These are phyloP conservation scores for Vesta saturnalis DNA, from an alignment of 2,888 invertebrate species.

Conservation along the genomic window DNA sequence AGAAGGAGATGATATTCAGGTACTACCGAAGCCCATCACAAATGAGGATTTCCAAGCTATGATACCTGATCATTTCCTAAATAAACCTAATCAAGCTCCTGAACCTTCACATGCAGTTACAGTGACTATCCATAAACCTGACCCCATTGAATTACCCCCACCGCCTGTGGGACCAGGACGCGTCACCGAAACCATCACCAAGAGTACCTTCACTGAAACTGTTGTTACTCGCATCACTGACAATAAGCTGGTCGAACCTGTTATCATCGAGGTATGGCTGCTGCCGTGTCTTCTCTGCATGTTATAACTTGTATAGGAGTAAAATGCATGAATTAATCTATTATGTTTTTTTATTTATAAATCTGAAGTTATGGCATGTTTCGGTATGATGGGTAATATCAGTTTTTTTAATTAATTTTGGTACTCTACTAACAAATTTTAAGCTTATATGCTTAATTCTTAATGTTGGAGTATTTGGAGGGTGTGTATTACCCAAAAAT, in stretches of 20 bases:
- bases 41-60: slow-evolving; percentile 95
- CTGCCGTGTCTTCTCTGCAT: slow-evolving; percentile 38
- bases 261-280: slow-evolving; percentile 87
- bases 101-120: slow-evolving; percentile 69
- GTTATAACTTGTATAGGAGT: slow-evolving; percentile 26
- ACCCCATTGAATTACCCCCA: slow-evolving; percentile 79
- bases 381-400: too few relatives aligned
- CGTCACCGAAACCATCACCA: slow-evolving; percentile 95
- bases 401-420: too few relatives aligned
- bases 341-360: too few relatives aligned
- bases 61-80: slow-evolving; percentile 91
- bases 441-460: too few relatives aligned
- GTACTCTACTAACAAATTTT: too few relatives aligned
- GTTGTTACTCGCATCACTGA: slow-evolving; percentile 94
- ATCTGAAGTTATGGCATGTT: too few relatives aligned
- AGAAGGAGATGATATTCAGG: slow-evolving; percentile 64
- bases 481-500: too few relatives aligned
- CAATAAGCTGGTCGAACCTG: slow-evolving; percentile 86
- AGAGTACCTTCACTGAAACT: slow-evolving; percentile 95
- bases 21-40: slow-evolving; percentile 83
- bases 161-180: slow-evolving; percentile 85
- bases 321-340: slow-evolving; percentile 23
- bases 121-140: slow-evolving; percentile 84
- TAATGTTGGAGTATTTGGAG: too few relatives aligned
- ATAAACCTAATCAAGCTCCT: slow-evolving; percentile 51